Evolutionary conservation across 2,888 invertebrate species (phyloP), one percentile per base, ranked within the genome.

Genomic region (Dasypolia templi): DNA sequence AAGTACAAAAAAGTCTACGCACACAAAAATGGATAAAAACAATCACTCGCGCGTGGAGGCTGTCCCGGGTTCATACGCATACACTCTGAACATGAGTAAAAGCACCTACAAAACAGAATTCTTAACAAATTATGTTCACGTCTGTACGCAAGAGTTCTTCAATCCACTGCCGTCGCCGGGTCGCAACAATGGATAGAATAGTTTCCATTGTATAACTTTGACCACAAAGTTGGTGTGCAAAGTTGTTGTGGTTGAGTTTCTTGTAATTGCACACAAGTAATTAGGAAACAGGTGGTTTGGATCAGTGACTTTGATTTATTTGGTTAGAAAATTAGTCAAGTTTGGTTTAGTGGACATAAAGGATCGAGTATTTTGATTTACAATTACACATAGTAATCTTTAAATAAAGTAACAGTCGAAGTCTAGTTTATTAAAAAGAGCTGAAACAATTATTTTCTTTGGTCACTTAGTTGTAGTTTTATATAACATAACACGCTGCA

Each of bases 201-300:
- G 89, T 88, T 89, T 70, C 83, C 74, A 88, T 88, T 88, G 88
- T 88, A 78, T 75, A 86, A 88, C 79, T 88, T 88, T 78, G 86
- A 84, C 81, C 81, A 74, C 80, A 14, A 78, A 87, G 78, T 89
- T 84, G 58, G 72, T 66, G 66, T 65, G 53, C 75, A 78, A 81
- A n/a, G n/a, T n/a, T n/a, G n/a, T 79, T 78, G 70, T 61, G 70
- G 74, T 55, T 72, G n/a, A n/a, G 82, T 83, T 76, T 65, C 75
- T 68, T 64, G 75, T 84, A 73, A 73, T 75, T 55, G 53, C 46
- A 42, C 39, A 65, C 59, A 63, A 76, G 35, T 51, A 32, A 71
- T 75, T 64, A 65, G 62, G 53, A 39, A 59, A 26, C 53, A 22
- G 49, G 53, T 56, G 72, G 22, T 72, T 35, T 55, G 56, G 62